Evolutionary conservation across 2,113 vertebrate genomes (phyloP).

Genomic region (Sinocyclocheilus grahami): DNA sequence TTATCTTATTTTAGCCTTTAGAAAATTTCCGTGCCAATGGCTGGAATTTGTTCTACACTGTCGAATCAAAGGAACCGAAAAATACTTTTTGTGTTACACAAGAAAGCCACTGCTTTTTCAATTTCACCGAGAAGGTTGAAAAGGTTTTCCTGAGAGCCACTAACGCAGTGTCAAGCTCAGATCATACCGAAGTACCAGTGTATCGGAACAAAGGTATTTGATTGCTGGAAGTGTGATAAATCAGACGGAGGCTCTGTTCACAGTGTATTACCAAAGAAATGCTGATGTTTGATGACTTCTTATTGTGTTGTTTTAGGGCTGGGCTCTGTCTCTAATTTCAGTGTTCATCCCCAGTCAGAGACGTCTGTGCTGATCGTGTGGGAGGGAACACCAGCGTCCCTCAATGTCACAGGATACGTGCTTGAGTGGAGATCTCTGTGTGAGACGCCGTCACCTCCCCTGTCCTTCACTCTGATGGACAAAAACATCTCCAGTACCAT

Average conservation of each 20-base stretch:
- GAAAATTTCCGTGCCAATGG: slow-evolving; percentile 72
- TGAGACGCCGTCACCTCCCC: slow-evolving; percentile 32
- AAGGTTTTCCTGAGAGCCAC: slow-evolving; percentile 78
- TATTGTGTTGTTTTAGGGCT: slow-evolving; percentile 62
- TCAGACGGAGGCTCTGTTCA: background rate
- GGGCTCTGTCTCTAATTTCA: slow-evolving; percentile 63
- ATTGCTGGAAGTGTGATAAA: background rate
- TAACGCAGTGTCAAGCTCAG: slow-evolving; percentile 79
- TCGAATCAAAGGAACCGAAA: slow-evolving; percentile 59
- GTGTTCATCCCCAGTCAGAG: slow-evolving; percentile 59
- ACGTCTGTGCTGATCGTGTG: slow-evolving; percentile 78
- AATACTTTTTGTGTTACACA: slow-evolving; percentile 78
- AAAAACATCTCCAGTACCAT: slow-evolving; percentile 62
- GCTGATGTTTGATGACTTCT: background rate
- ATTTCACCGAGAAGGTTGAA: slow-evolving; percentile 50
- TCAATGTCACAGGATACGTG: slow-evolving; percentile 67
- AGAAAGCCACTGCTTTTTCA: slow-evolving; percentile 76
- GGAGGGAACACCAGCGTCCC: slow-evolving; percentile 46
- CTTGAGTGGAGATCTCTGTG: slow-evolving; percentile 82
- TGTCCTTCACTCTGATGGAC: slow-evolving; percentile 63
- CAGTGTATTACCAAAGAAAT: background rate
- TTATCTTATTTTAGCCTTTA: slow-evolving; percentile 73
- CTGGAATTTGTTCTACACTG: slow-evolving; percentile 79
- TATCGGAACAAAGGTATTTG: slow-evolving; percentile 69
- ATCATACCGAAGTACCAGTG: slow-evolving; percentile 69